Base-by-base conservation (phyloP, 2,888 invertebrate species). In the Eledone cirrhosa region DNA sequence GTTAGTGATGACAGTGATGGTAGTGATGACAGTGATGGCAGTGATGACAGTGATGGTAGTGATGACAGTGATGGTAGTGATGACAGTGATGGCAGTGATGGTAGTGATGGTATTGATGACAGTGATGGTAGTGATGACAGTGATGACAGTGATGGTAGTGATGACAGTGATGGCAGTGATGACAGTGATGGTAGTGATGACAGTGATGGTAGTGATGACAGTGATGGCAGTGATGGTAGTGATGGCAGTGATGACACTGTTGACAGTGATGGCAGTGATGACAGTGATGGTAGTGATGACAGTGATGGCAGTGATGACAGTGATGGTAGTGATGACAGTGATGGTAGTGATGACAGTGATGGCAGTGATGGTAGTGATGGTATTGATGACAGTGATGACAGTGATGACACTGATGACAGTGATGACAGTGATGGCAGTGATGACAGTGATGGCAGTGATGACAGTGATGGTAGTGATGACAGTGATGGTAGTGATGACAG, bases 141-240 rank as follows among this genome's bases (percentile, higher is more conserved):
- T n/a, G 19, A n/a, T 69, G 27, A 24, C 27, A 24, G 72, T 69
- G 72, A 24, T 69, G 72, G 27, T 24, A 69, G 72, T 69, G 72
- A 24, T 69, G 72, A 24, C 72, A 69, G 72, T 69, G 27, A 24
- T 69, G 72, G 24, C 72, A 69, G 72, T 69, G 72, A 24, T 24
- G 72, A 27, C 24, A 69, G 72, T 69, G 72, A 24, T 69, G 27
- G 27, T 24, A 69, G 72, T 69, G 72, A 24, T 69, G 72, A 24
- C 24, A 24, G 72, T 69, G 27, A 24, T 69, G 72, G 27, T 24
- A 24, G 72, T 69, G 72, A 24, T 69, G 27, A 27, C 27, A 24
- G 72, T 69, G 72, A 24, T 69, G 72, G 72, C 27, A 69, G 72
- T 69, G 72, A 24, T 69, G 72, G 27, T 24, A 69, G 72, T 69